Conservation (phyloP, 2,888 invertebrate species). For the Apomyelois bistriatella region DNA sequence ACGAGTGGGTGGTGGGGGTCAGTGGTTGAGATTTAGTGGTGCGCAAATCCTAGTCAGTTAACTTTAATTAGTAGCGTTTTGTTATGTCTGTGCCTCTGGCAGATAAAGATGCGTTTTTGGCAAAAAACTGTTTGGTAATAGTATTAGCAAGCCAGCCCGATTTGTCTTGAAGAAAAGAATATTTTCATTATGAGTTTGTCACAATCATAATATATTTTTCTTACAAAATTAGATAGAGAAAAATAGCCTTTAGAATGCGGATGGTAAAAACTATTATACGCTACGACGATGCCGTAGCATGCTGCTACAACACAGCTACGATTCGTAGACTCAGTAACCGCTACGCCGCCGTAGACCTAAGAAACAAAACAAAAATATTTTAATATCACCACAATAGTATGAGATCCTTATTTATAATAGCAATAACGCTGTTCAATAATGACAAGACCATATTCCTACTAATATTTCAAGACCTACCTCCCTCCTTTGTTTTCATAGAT, state of each 20-base stretch:
- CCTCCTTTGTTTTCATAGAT: background rate
- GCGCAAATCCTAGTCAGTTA: constrained; percentile 12
- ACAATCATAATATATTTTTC: too few species aligned
- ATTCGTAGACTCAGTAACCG: constrained; percentile 1
- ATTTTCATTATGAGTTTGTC: too few species aligned
- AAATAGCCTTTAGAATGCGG: too few species aligned
- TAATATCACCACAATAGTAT: constrained; percentile 71
- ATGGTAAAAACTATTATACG: too few species aligned
- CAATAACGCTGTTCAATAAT: constrained; percentile 74
- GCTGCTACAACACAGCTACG: background rate
- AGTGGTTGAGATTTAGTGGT: background rate
- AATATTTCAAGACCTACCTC: constrained; percentile 27
- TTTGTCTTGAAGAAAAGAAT: too few species aligned
- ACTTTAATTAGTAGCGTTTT: constrained; percentile 22
- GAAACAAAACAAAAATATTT: constrained; percentile 59
- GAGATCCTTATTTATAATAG: constrained; percentile 70
- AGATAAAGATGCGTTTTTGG: constrained; percentile 14
- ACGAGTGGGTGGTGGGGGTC: background rate
- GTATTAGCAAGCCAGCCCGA: background rate
- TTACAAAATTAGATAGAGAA: too few species aligned
- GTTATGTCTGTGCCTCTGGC: constrained; percentile 12
- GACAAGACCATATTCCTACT: constrained; percentile 54
- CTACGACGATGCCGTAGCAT: background rate
- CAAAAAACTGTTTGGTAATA: background rate
- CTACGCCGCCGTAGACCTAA: constrained; percentile 32